Evolutionary conservation across 2,797 vertebrate species (phyloP).

Genomic region (Galaxias olidus): DNA sequence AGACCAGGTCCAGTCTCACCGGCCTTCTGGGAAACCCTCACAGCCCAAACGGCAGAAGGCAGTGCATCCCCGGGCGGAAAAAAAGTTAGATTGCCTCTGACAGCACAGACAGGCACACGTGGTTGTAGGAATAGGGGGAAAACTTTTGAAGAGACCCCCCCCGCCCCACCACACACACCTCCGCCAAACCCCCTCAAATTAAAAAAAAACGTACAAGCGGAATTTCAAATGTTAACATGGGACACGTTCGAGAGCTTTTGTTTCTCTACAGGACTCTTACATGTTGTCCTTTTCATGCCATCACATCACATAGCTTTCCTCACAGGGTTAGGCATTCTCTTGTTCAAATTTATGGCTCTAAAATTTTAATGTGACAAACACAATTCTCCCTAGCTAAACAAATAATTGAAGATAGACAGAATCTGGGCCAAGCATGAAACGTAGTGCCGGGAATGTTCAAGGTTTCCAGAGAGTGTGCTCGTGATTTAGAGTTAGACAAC

Average conservation of each 20-base stretch:
- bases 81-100: slow-evolving; percentile 39
- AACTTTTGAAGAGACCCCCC: no score
- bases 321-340: slow-evolving; percentile 1
- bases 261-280: not conserved
- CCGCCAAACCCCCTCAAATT: no score
- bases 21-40: slow-evolving; percentile 40
- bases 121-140: no score
- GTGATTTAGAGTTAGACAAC: no score
- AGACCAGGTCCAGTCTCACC: slow-evolving; percentile 42
- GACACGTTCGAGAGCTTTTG: no score
- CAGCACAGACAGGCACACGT: not conserved
- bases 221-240: no score
- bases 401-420: slow-evolving; percentile 37
- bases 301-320: not conserved
- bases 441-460: not conserved
- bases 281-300: not conserved
- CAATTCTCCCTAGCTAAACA: slow-evolving; percentile 35
- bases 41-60: slow-evolving; percentile 14
- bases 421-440: slow-evolving; percentile 13
- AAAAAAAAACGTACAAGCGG: no score
- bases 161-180: no score
- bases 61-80: no score
- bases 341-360: slow-evolving; percentile 30
- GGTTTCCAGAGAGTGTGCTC: no score
- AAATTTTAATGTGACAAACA: slow-evolving; percentile 54